Percentiles rank a stretch among this genome's conserved stretches.
phyloP scores from a whole-genome alignment of 2,113 vertebrate genomes.

The Chamaea fasciata region DNA sequence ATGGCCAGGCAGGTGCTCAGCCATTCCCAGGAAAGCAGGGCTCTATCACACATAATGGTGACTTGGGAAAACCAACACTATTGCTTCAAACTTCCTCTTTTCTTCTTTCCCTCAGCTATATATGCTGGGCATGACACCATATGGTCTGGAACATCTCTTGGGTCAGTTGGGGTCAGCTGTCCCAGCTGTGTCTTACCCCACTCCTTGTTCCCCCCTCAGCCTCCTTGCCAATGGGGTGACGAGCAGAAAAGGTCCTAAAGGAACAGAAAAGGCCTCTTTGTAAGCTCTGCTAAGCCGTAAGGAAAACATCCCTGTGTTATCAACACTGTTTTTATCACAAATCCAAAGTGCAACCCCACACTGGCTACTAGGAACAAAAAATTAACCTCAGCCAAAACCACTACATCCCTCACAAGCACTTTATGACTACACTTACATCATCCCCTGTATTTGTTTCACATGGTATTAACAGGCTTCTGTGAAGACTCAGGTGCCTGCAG shows the following conservation, averaged over 20 bases:
- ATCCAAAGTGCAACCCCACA: background rate
- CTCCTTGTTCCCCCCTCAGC: background rate
- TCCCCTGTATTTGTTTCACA: background rate
- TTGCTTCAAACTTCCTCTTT: rapidly evolving
- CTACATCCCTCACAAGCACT: background rate
- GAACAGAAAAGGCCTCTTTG: background rate
- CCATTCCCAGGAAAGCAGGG: background rate
- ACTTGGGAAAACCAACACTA: background rate
- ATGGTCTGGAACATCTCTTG: background rate
- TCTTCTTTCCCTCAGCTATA: background rate
- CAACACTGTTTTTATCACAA: background rate
- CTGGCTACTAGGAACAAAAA: background rate
- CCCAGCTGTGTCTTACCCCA: background rate
- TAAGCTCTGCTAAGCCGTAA: background rate
- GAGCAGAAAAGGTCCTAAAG: background rate
- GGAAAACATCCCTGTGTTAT: background rate
- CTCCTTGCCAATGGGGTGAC: rapidly evolving
- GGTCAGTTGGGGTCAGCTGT: background rate
- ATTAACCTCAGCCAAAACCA: background rate
- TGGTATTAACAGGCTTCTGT: background rate
- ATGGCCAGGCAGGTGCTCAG: background rate
- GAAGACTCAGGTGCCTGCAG: background rate
- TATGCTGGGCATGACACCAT: background rate
- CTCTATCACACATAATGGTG: background rate
- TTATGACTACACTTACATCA: background rate